Percentiles rank a stretch among this genome's conserved stretches.
phyloP scores from a whole-genome alignment of 2,113 vertebrate genomes.

The Albula glossodonta region DNA sequence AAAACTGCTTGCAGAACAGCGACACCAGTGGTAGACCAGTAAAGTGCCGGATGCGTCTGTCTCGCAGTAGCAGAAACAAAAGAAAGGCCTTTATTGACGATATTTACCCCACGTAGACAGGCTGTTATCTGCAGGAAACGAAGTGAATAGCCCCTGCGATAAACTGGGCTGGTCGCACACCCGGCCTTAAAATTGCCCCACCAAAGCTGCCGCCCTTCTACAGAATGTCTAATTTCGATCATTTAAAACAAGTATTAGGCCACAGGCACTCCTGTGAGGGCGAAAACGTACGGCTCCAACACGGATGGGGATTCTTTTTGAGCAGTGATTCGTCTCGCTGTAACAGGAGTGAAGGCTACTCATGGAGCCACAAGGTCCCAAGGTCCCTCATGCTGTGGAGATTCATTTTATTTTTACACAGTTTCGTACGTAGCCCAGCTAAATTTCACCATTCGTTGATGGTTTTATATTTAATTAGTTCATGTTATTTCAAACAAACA shows the following conservation, averaged over 20 bases:
- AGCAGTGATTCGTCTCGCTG: not conserved
- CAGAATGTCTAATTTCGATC: not conserved
- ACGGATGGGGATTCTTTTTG: not conserved
- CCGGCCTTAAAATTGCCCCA: constrained; percentile 33
- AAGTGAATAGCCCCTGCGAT: constrained; percentile 72
- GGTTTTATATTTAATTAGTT: not conserved
- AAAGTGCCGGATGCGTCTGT: constrained; percentile 67
- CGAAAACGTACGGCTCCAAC: not conserved
- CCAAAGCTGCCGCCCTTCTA: not conserved
- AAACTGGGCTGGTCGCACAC: constrained; percentile 65
- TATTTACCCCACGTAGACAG: constrained; percentile 74
- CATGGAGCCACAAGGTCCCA: not conserved
- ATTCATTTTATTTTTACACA: not conserved
- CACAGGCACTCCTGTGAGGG: not conserved
- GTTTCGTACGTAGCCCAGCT: not conserved
- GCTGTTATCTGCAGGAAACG: constrained; percentile 75
- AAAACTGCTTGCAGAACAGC: constrained; percentile 67
- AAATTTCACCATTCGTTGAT: not conserved
- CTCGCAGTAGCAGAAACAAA: constrained; percentile 66
- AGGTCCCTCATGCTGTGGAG: not conserved
- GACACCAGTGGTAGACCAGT: constrained; percentile 56
- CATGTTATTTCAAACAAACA: no score
- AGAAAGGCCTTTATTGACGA: constrained; percentile 71
- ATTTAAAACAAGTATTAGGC: not conserved
- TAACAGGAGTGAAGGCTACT: not conserved